Base-by-base conservation (phyloP, 2,888 invertebrate genomes). In the Ophioninae sp. region DNA sequence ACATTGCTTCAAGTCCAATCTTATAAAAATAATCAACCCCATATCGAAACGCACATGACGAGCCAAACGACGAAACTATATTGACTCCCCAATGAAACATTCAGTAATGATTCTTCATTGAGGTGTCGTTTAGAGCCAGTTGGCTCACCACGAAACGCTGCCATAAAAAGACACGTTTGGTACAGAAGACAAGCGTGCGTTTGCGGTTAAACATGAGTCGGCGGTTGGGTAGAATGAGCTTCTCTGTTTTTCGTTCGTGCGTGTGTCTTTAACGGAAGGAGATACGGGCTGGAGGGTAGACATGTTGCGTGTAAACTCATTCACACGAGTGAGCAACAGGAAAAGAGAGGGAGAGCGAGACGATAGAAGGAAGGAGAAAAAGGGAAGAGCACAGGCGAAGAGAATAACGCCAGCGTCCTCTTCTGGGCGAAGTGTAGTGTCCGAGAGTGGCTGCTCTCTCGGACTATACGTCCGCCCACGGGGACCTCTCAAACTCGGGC, bases 391-490 rank as follows among this genome's bases (percentile, higher is more conserved):
- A 82, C 23, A 64, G n/a, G 79, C 21, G 21, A 44, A 62, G 67
- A 68, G 37, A 65, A 62, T 65, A 37, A 75, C 59, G 65, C 50
- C 59, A 44, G 72, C 56, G 69, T 21, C 72, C 69, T 79, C 76
- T 82, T 79, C 77, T 78, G 57, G 77, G 72, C 73, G 81, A 84
- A 50, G 85, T 81, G 86, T 82, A 73, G 82, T 70, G 72, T 62
- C 23, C 78, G 61, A 79, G 85, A 76, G 82, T 78, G 82, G 82
- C 78, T 78, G 83, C 84, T 84, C 50, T 50, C 82, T 83, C 82
- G 86, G 84, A 85, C 85, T 74, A 75, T 81, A 88, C 86, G 89
- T 89, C 89, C 90, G 89, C 90, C 90, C 89, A 90, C 90, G 88
- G 87, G 83, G 86, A 17, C 67, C 75, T 86, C 87, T 87, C 85